These are phyloP conservation scores for human DNA, from an alignment of 2,113 vertebrate species.

Conservation along the genomic window GRCh38 chr2:197173501-197174000, in stretches of 20 bases:
- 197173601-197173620: slow-evolving; percentile 2
- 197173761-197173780: too few relatives aligned
- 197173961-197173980: too few relatives aligned
- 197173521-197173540: neutral
- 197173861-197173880: too few relatives aligned
- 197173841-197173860: too few relatives aligned
- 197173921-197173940: too few relatives aligned
- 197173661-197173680: slow-evolving; percentile 9
- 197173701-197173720: neutral
- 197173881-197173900: too few relatives aligned
- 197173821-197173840: too few relatives aligned
- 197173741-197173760: neutral
- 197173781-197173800: too few relatives aligned
- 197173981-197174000: too few relatives aligned
- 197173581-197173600: neutral
- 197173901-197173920: too few relatives aligned
- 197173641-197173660: neutral
- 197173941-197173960: too few relatives aligned
- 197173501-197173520: slow-evolving; percentile 12
- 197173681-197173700: slow-evolving; percentile 31
- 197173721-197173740: slow-evolving; percentile 41
- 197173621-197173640: slow-evolving; percentile 1
- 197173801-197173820: too few relatives aligned
- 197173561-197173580: neutral
- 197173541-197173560: slow-evolving; percentile 17